phyloP scores from a whole-genome alignment of 2,797 vertebrate species.

The Mormyrops attenuatus region DNA sequence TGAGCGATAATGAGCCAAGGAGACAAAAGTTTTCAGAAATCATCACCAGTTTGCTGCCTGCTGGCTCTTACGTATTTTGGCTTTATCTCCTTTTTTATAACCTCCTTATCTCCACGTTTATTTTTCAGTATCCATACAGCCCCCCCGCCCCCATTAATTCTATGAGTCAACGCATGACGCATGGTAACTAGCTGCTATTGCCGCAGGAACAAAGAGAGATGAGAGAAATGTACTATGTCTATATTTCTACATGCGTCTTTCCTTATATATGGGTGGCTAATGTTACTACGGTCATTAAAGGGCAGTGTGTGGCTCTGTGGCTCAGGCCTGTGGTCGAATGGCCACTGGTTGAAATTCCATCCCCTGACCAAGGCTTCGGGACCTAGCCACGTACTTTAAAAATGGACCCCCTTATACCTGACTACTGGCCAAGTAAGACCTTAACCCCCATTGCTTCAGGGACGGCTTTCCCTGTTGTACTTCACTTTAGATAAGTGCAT shows the following conservation, averaged over 20 bases:
- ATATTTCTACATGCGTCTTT: background rate
- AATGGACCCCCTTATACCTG: background rate
- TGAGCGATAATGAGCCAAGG: background rate
- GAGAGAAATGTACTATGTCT: background rate
- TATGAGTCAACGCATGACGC: background rate
- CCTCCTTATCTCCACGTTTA: conserved; percentile 5
- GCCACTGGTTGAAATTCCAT: background rate
- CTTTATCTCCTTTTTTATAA: background rate
- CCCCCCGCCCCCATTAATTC: background rate
- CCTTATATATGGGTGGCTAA: background rate
- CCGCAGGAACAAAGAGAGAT: background rate
- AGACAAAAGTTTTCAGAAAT: background rate
- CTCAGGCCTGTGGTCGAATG: background rate
- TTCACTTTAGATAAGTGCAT: background rate
- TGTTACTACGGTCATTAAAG: background rate
- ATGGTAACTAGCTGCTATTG: background rate
- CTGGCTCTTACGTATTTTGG: no score
- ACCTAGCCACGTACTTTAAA: background rate
- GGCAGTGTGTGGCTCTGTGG: background rate
- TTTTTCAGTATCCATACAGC: background rate
- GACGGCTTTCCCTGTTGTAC: background rate
- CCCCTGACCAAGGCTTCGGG: background rate
- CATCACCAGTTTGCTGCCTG: background rate
- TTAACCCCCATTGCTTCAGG: background rate
- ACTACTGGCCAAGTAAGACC: background rate